phyloP scores from a whole-genome alignment of 2,113 vertebrate species.

The Ondatra zibethicus region DNA sequence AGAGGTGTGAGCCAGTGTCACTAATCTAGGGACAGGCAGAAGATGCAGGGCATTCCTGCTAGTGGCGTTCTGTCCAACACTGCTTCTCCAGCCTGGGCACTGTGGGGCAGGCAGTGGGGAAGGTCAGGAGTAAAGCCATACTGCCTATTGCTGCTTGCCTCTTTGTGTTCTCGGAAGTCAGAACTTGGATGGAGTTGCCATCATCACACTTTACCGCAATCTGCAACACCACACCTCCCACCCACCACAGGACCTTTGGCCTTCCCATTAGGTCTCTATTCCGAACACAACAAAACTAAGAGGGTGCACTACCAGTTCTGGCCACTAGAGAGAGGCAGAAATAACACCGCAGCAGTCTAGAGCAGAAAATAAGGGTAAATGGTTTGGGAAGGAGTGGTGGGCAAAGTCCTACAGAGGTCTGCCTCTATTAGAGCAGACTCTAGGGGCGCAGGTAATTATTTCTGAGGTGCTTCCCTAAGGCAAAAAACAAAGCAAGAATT shows the following conservation, averaged over 20 bases:
- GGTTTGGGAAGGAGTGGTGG: fast-evolving
- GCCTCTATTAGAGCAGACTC: background rate
- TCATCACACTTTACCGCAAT: background rate
- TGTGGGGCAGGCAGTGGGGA: background rate
- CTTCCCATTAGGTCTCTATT: background rate
- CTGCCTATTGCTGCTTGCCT: constrained; percentile 26
- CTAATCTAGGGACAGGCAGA: background rate
- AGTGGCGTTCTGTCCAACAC: background rate
- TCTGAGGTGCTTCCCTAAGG: background rate
- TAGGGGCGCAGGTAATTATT: background rate
- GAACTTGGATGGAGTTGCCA: background rate
- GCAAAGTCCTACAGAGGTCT: background rate
- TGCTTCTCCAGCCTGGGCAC: background rate
- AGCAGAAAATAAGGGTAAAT: background rate
- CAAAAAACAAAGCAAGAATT: background rate
- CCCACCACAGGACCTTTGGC: no score
- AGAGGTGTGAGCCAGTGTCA: background rate
- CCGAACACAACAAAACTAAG: background rate
- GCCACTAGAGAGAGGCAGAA: constrained; percentile 83
- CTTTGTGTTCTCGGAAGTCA: background rate
- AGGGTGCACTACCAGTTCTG: constrained; percentile 44
- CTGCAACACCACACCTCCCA: background rate
- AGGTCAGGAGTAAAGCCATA: background rate
- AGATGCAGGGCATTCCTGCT: background rate
- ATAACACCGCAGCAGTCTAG: background rate